phyloP scores from a whole-genome alignment of 2,113 vertebrate genomes.

The Boleophthalmus pectinirostris region DNA sequence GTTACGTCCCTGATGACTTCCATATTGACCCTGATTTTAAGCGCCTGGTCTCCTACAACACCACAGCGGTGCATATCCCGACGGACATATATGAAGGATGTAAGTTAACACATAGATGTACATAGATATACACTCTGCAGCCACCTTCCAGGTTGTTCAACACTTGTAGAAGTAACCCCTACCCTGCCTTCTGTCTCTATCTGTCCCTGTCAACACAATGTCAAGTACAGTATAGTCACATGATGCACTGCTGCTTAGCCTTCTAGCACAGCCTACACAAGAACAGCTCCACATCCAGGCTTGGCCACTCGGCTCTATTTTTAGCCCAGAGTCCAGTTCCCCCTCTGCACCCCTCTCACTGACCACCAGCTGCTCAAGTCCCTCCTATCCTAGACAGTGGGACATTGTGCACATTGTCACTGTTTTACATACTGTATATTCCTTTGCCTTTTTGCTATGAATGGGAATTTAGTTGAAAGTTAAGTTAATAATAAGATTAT shows the following conservation, averaged over 20 bases:
- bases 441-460: not conserved
- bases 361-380: slow-evolving; percentile 63
- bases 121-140: not conserved
- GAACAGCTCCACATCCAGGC: slow-evolving; percentile 26
- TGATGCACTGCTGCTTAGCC: slow-evolving; percentile 29
- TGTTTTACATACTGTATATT: not conserved
- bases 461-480: not conserved
- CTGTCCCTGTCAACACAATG: slow-evolving; percentile 17
- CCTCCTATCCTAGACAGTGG: slow-evolving; percentile 24
- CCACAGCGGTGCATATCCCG: slow-evolving; percentile 91
- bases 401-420: slow-evolving; percentile 14
- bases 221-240: slow-evolving; percentile 25
- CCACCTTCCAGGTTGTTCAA: slow-evolving; percentile 8
- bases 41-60: slow-evolving; percentile 86
- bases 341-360: slow-evolving; percentile 33
- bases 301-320: slow-evolving; percentile 48
- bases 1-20: slow-evolving; percentile 84
- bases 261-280: slow-evolving; percentile 29
- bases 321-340: slow-evolving; percentile 45
- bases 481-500: not conserved
- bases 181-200: not conserved
- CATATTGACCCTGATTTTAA: slow-evolving; percentile 84
- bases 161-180: not conserved
- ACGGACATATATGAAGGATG: slow-evolving; percentile 95
- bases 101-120: slow-evolving; percentile 76